Conservation (phyloP, 92 coral and sea anemone species). For the Palythoa grandiflora region DNA sequence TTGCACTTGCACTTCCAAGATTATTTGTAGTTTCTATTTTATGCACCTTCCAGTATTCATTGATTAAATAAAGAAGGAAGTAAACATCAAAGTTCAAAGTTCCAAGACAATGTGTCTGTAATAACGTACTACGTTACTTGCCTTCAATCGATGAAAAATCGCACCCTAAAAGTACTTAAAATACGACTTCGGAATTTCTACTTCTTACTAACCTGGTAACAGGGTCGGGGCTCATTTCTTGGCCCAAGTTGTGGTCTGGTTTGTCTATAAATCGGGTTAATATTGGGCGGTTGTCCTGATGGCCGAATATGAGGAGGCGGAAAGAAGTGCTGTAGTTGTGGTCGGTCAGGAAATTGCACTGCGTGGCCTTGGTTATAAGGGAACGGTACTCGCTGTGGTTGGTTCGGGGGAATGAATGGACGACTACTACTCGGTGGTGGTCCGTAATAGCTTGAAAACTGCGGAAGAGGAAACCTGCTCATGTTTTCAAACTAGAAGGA, state of each 20-base stretch:
- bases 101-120: too few species aligned
- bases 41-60: too few species aligned
- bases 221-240: background rate
- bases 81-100: too few species aligned
- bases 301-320: background rate
- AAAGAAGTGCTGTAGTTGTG: background rate
- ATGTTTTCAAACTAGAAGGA: background rate
- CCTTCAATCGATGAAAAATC: too few species aligned
- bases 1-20: too few species aligned
- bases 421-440: background rate
- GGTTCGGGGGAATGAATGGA: background rate
- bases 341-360: background rate
- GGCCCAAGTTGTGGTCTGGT: slow-evolving; percentile 14
- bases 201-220: background rate
- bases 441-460: background rate
- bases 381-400: background rate
- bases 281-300: background rate
- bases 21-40: too few species aligned
- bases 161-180: too few species aligned
- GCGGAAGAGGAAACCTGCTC: background rate
- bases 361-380: background rate
- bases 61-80: too few species aligned
- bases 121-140: too few species aligned
- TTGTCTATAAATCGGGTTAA: slow-evolving; percentile 1
- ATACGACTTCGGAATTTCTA: too few species aligned